Percentiles rank a stretch among this genome's conserved stretches.
phyloP scores from a whole-genome alignment of 1,140 invertebrate species.

The Bursaphelenchus mucronatus region DNA sequence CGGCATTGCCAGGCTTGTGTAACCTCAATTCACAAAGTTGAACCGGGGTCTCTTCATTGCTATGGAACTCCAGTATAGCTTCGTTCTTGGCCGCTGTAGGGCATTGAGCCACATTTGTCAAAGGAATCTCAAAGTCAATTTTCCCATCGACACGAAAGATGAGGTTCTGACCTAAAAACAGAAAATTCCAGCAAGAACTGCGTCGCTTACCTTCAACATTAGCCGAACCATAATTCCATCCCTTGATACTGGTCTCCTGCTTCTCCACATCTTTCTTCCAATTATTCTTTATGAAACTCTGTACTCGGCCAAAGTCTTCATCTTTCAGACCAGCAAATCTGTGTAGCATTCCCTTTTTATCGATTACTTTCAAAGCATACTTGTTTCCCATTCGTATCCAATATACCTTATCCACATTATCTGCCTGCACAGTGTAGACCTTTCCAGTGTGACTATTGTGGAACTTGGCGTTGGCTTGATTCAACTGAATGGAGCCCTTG shows the following conservation, averaged over 20 bases:
- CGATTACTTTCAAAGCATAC: constrained; percentile 80
- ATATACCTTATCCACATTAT: constrained; percentile 82
- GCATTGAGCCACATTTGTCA: constrained; percentile 90
- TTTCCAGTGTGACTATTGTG: constrained; percentile 95
- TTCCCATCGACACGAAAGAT: constrained; percentile 80
- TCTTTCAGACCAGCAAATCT: constrained; percentile 91
- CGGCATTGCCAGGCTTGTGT: constrained; percentile 79
- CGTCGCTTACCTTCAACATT: constrained; percentile 73
- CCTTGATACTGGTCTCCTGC: constrained; percentile 87
- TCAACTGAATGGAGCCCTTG: constrained; percentile 3
- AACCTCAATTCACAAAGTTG: constrained; percentile 95
- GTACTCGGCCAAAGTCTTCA: constrained; percentile 63
- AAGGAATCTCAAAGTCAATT: constrained; percentile 87
- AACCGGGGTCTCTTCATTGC: constrained; percentile 95
- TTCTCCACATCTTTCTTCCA: constrained; percentile 67
- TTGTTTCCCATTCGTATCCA: constrained; percentile 85
- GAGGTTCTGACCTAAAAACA: constrained; percentile 70
- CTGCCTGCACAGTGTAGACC: constrained; percentile 74
- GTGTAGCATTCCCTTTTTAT: constrained; percentile 83
- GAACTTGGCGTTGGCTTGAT: constrained; percentile 74
- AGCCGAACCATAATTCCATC: constrained; percentile 98
- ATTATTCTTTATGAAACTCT: constrained; percentile 69
- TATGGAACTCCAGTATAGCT: constrained; percentile 95
- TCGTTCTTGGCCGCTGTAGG: constrained; percentile 91
- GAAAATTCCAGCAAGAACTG: neutral